Conservation (phyloP, 1,140 invertebrate species). For the Thrips palmi region DNA sequence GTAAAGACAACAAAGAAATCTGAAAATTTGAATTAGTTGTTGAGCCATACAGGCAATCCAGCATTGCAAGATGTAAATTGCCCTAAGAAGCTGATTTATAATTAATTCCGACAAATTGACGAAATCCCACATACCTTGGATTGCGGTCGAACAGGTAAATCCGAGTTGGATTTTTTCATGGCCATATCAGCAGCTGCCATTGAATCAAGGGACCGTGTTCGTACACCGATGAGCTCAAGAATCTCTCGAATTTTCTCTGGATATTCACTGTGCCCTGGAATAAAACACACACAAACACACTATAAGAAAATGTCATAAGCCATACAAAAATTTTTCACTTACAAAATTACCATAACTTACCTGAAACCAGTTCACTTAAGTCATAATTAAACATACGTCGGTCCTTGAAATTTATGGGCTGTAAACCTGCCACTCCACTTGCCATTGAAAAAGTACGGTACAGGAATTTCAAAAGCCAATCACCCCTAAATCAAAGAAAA, state of each 20-base stretch:
- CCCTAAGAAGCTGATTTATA: no score
- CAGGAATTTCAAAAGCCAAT: conserved; percentile 49
- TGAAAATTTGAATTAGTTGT: no score
- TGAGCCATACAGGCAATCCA: no score
- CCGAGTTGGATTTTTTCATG: conserved; percentile 21
- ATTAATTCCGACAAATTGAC: no score
- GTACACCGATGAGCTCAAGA: conserved; percentile 22
- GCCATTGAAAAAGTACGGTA: conserved; percentile 39
- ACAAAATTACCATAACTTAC: conserved; percentile 18
- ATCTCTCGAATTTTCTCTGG: conserved; percentile 38
- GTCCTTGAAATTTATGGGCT: conserved; percentile 32
- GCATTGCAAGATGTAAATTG: no score
- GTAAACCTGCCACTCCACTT: conserved; percentile 38
- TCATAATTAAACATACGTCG: conserved; percentile 40
- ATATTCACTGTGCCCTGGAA: conserved; percentile 40
- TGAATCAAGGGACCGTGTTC: conserved; percentile 15
- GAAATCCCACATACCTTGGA: conserved; percentile 5
- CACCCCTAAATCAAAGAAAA: conserved; percentile 23
- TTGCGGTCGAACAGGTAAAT: conserved; percentile 7
- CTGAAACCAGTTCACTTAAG: conserved; percentile 31
- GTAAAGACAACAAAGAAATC: no score
- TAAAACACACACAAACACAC: conserved; percentile 11
- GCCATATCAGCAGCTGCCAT: conserved; percentile 17
- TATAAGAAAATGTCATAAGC: conserved; percentile 2
- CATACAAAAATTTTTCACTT: background rate